Percentiles rank a stretch among this genome's conserved stretches.
phyloP scores from a whole-genome alignment of 2,888 invertebrate species.

The Ypsolopha scabrella region DNA sequence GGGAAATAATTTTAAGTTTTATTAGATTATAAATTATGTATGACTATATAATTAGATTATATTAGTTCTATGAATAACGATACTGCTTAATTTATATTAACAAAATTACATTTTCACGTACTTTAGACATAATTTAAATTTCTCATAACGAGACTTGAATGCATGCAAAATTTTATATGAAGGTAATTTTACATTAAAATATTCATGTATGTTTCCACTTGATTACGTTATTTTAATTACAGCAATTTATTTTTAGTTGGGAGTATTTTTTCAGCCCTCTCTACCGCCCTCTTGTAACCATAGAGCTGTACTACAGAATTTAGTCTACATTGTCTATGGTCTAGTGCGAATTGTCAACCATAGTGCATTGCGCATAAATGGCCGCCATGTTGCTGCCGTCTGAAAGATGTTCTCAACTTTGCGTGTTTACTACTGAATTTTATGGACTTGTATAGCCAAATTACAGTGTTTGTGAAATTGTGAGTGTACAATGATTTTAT shows the following conservation, averaged over 20 bases:
- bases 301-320: slow-evolving; percentile 18
- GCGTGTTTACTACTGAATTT: slow-evolving; percentile 71
- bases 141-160: no score
- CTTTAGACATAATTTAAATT: no score
- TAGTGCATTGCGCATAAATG: slow-evolving; percentile 72
- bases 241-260: background rate
- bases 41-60: no score
- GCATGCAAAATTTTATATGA: no score
- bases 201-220: no score
- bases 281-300: slow-evolving; percentile 32
- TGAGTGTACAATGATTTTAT: slow-evolving; percentile 68
- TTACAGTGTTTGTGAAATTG: slow-evolving; percentile 68
- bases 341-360: slow-evolving; percentile 68
- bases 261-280: background rate
- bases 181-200: no score
- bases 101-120: no score
- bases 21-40: no score
- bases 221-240: no score
- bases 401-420: slow-evolving; percentile 70
- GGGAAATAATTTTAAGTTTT: no score
- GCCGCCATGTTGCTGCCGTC: slow-evolving; percentile 72
- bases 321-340: slow-evolving; percentile 54
- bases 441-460: slow-evolving; percentile 60
- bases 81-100: no score
- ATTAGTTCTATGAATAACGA: no score